Evolutionary conservation across 1,140 invertebrate genomes (phyloP).

Genomic region (Matsumurasca onukii): DNA sequence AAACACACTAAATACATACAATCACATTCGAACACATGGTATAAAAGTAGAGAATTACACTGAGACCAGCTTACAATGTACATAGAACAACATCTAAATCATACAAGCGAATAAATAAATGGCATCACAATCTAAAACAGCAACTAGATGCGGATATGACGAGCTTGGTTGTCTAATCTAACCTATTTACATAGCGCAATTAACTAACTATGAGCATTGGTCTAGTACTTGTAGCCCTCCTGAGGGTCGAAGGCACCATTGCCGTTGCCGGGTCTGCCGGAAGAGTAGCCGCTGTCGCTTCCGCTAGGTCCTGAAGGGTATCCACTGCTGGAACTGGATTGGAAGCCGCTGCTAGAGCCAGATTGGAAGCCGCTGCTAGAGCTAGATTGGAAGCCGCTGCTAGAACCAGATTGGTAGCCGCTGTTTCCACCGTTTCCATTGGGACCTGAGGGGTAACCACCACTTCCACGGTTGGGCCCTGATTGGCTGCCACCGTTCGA

Average conservation of each 20-base stretch:
- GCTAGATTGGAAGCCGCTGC: slow-evolving; percentile 25
- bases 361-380: slow-evolving; percentile 40
- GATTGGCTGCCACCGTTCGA: slow-evolving; percentile 40
- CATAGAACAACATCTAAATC: too few relatives aligned
- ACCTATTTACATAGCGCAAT: background rate
- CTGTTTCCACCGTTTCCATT: slow-evolving; percentile 15
- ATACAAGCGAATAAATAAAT: too few relatives aligned
- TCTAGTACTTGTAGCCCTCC: background rate
- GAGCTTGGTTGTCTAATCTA: too few relatives aligned
- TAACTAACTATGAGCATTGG: background rate
- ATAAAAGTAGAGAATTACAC: too few relatives aligned
- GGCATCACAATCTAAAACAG: too few relatives aligned
- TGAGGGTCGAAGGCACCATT: slow-evolving; percentile 37
- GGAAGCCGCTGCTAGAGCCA: background rate
- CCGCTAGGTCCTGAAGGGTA: background rate
- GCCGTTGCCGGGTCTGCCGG: slow-evolving; percentile 14
- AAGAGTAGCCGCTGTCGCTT: slow-evolving; percentile 8
- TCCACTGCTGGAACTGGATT: background rate
- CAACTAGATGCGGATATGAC: too few relatives aligned
- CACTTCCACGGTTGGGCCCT: slow-evolving; percentile 39
- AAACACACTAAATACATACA: too few relatives aligned
- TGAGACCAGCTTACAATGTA: too few relatives aligned
- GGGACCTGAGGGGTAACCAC: slow-evolving; percentile 38
- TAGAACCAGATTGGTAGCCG: slow-evolving; percentile 22
- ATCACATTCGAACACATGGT: too few relatives aligned